A percentile compares a stretch with the other conserved stretches of the same genome.
Evolutionary conservation across 2,113 vertebrate genomes (phyloP).

Genomic region (Oxyruncus cristatus): DNA sequence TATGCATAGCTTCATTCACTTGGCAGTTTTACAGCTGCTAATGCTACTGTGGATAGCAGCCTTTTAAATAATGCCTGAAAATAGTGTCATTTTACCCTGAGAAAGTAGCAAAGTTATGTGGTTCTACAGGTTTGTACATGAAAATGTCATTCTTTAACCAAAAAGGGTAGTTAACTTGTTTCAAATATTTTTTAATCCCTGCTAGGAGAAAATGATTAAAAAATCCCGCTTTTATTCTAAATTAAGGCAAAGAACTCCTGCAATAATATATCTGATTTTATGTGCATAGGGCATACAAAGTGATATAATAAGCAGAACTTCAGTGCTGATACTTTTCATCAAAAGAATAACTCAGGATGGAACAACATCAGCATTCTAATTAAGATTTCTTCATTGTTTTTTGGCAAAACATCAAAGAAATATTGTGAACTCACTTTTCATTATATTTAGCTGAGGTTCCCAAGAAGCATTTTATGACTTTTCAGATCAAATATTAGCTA

Average conservation of each 20-base stretch:
- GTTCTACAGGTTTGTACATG: not conserved
- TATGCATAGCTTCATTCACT: not conserved
- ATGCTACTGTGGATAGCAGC: not conserved
- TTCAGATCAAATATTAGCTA: not conserved
- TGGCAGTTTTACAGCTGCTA: not conserved
- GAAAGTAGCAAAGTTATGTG: not conserved
- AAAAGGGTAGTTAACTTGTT: not conserved
- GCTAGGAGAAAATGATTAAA: not conserved
- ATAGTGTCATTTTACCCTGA: not conserved
- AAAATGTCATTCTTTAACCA: not conserved
- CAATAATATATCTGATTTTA: not conserved
- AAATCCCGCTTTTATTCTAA: not conserved
- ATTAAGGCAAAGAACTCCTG: not conserved
- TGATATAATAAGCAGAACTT: not conserved
- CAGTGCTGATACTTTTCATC: not conserved
- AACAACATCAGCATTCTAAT: not conserved
- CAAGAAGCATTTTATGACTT: not conserved
- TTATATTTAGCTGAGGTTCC: not conserved
- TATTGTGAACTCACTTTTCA: not conserved
- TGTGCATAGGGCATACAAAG: not conserved
- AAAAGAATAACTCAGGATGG: conserved; percentile 2
- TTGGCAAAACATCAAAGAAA: conserved; percentile 34
- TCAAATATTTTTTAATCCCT: not conserved
- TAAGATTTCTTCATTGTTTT: not conserved
- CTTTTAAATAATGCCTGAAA: not conserved